Percentiles rank a stretch among this genome's conserved stretches.
Conservation (phyloP, 2,797 vertebrate species). For the Neomorphus geoffroyi region DNA sequence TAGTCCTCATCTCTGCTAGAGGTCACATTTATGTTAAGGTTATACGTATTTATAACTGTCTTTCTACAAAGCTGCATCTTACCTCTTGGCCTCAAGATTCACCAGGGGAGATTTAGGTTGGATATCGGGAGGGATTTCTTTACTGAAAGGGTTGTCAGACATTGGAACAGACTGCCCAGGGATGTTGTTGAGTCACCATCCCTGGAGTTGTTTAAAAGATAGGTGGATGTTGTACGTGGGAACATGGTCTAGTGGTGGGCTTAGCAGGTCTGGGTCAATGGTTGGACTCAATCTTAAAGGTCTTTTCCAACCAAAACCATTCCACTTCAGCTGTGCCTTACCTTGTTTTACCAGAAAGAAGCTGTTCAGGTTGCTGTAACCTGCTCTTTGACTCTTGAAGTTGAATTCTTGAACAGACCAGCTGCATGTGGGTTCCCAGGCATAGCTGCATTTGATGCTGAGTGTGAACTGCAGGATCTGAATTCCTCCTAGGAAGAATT, state of each 20-base stretch:
- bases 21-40: not conserved
- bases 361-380: not conserved
- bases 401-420: not conserved
- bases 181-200: no score
- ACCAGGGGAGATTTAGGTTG: no score
- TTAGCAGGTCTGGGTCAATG: no score
- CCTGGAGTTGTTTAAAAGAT: no score
- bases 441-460: not conserved
- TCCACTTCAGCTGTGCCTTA: not conserved
- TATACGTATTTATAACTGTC: not conserved
- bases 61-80: not conserved
- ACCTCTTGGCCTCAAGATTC: not conserved
- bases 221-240: no score
- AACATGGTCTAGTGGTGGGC: no score
- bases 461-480: not conserved
- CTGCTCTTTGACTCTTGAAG: not conserved
- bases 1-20: not conserved
- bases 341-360: not conserved
- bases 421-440: not conserved
- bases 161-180: no score
- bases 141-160: no score
- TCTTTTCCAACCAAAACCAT: no score
- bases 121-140: no score
- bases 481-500: not conserved
- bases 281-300: no score